Evolutionary conservation across 2,888 invertebrate genomes (phyloP), one percentile per base, ranked within the genome.

Genomic region (Nineta flava): DNA sequence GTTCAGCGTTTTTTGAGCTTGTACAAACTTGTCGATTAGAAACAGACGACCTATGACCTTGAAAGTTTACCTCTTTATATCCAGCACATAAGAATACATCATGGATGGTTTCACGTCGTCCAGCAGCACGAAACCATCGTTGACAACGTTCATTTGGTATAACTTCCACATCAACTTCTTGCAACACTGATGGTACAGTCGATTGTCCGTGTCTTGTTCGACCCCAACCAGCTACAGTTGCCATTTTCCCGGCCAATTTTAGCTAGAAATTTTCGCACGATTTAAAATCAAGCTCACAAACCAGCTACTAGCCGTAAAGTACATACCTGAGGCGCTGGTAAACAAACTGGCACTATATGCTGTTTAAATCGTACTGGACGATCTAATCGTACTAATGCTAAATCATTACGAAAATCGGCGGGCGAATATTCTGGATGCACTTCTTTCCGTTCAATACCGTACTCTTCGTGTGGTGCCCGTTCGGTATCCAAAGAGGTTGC

Each of bases 211-310:
- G 91, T 44, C 88, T 72, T 1, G 91, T 92, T 19, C 93, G 70
- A 0, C 93, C 93, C 93, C 93, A 94, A 1, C 93, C 93, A 0
- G 85, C 88, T 0, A 93, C 93, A 0, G 92, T 92, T 42, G 91
- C 93, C 69, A 85, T 85, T 61, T 85, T 85, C 1, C 93, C 92
- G 0, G 86, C 79, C 16, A 92, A 65, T 62, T 88, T 91, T 54
- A 85, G 71, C 61, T 68, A 46, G 50, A 59, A 60, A 13, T 6
- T 47, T 17, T 13, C n/a, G 10, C 9, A n/a, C 15, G 15, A 42
- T 15, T 10, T 15, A 42, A 42, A 42, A 17, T 19, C n/a, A n/a
- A 26, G 26, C 26, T 26, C 26, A 7, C 7, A 26, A 5, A 6
- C 4, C 26, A 26, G 3, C 5, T 19, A 2, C 12, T 3, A 10